phyloP scores from a whole-genome alignment of 2,797 vertebrate genomes.

The Anguilla anguilla region DNA sequence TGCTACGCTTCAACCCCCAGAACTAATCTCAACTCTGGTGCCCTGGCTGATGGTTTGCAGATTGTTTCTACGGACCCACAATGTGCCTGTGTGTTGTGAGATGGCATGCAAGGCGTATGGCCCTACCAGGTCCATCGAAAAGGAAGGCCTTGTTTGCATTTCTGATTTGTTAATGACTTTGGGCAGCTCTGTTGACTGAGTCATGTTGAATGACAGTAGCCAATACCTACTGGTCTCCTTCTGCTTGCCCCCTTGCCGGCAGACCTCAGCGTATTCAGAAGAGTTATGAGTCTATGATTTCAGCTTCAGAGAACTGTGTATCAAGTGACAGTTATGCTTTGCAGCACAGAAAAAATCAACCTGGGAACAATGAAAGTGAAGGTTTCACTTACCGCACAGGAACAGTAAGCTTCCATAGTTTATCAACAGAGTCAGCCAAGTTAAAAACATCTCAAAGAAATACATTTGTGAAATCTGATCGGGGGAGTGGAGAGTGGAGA shows the following conservation, averaged over 20 bases:
- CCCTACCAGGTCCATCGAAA: conserved; percentile 79
- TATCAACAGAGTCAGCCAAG: background rate
- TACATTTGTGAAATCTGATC: background rate
- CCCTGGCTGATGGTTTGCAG: conserved; percentile 27
- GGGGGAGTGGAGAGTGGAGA: background rate
- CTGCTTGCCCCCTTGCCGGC: conserved; percentile 61
- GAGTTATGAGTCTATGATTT: conserved; percentile 52
- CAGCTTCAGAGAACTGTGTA: conserved; percentile 78
- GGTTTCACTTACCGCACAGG: background rate
- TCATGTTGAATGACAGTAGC: conserved; percentile 70
- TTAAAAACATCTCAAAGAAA: background rate
- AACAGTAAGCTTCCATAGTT: background rate
- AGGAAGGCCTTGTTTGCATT: conserved; percentile 48
- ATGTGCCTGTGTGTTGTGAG: background rate
- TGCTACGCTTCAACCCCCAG: conserved; percentile 4
- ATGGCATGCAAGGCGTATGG: background rate
- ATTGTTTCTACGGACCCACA: background rate
- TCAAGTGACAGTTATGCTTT: background rate
- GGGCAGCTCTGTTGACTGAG: conserved; percentile 62
- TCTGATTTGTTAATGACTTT: conserved; percentile 40
- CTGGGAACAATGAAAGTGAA: background rate
- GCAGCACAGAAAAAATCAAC: background rate
- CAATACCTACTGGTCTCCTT: conserved; percentile 79
- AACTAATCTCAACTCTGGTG: conserved; percentile 19
- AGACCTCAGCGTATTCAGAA: conserved; percentile 79